Base-by-base conservation (phyloP, 2,113 vertebrate species). In the Lophius piscatorius region DNA sequence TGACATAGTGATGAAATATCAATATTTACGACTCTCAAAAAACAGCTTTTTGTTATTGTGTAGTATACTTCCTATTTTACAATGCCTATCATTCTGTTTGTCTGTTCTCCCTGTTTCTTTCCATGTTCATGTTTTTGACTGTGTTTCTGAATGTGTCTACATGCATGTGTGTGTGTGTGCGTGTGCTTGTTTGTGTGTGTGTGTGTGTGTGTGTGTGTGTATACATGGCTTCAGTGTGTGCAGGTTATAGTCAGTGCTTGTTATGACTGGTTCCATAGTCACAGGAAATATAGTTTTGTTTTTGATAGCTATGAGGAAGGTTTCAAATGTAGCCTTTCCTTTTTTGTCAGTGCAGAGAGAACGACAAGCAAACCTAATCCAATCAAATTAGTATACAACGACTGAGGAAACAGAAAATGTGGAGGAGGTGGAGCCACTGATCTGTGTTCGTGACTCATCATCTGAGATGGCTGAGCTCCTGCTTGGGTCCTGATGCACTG, bases 401-500 rank as follows among this genome's bases (percentile, higher is more conserved):
- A 7, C 14, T 18, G 16, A 50, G 22, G 10, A 36, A 45, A 23
- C 57, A 58, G 54, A 54, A 34, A 65, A 29, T 42, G 36, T 35
- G 63, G 35, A 57, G 78, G 78, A 5, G 12, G 45, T 31, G n/a
- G 63, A 67, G 21, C 50, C 56, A 52, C 49, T 36, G 63, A 11
- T 58, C 47, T 46, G 65, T 9, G 33, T 52, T 58, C 50, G n/a
- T 65, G 67, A 81, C 60, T 78, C 75, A 81, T 21, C 52, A 33
- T 21, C 31, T 6, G 45, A 54, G 39, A 47, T 16, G 9, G 0
- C 10, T 5, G 20, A 63, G 74, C 46, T 59, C 18, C 45, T 77
- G 23, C 17, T 16, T 42, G 64, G 36, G 42, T 46, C 18, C 23
- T 7, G 20, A 29, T 14, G 14, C 49, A 48, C 29, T 47, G 49